phyloP scores from a whole-genome alignment of 2,888 invertebrate genomes.

The Zygaena filipendulae region DNA sequence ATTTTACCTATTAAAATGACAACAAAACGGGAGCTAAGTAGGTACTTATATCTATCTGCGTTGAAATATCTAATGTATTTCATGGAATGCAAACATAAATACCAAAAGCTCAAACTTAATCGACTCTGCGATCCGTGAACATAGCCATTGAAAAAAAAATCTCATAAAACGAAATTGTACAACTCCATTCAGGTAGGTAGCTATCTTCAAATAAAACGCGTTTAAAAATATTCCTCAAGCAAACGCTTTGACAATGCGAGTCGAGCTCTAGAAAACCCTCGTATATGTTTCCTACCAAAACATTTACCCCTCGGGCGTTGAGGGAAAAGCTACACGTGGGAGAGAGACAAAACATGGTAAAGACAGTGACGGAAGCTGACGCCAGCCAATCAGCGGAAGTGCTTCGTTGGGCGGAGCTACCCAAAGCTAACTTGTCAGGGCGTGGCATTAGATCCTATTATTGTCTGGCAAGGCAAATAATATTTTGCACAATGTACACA shows the following conservation, averaged over 20 bases:
- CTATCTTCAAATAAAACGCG: conserved; percentile 51
- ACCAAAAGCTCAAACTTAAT: no score
- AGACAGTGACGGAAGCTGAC: conserved; percentile 27
- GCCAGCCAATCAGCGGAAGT: conserved; percentile 37
- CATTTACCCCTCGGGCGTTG: conserved; percentile 68
- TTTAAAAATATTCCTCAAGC: conserved; percentile 53
- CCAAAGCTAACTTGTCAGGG: conserved; percentile 69
- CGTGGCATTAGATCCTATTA: conserved; percentile 66
- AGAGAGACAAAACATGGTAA: conserved; percentile 22
- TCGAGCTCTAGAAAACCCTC: conserved; percentile 56
- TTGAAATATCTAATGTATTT: no score
- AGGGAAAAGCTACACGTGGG: conserved; percentile 54
- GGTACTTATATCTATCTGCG: no score
- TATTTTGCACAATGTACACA: conserved; percentile 79
- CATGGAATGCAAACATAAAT: no score
- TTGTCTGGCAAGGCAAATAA: conserved; percentile 77
- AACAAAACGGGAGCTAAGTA: no score
- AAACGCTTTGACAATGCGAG: conserved; percentile 52
- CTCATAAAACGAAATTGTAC: conserved; percentile 63
- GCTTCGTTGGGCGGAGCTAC: conserved; percentile 41
- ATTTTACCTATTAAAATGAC: no score
- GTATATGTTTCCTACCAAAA: conserved; percentile 69
- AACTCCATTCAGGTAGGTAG: conserved; percentile 60
- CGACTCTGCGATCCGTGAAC: no score
- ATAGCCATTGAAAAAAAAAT: conserved; percentile 40